Evolutionary conservation across 2,888 invertebrate genomes (phyloP).

Genomic region (Drosophila colorata): DNA sequence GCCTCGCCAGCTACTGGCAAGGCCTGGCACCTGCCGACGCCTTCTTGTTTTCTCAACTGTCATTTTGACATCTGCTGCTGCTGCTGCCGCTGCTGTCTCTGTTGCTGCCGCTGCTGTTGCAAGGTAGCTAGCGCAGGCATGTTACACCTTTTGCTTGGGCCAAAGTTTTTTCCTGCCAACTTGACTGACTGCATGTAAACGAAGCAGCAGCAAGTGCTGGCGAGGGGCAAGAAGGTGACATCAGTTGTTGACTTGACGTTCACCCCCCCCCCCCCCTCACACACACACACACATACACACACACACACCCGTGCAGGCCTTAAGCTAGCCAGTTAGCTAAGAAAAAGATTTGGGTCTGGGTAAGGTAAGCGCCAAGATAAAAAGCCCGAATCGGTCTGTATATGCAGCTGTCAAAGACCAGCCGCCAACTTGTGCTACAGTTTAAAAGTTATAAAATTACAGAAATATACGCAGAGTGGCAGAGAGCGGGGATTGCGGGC

Average conservation of each 20-base stretch:
- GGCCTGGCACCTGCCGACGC: slow-evolving; percentile 41
- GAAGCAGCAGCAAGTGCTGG: slow-evolving; percentile 34
- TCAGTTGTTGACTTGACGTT: slow-evolving; percentile 54
- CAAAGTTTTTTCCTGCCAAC: slow-evolving; percentile 48
- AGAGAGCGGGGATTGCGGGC: neutral
- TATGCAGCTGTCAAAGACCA: slow-evolving; percentile 76
- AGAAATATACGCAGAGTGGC: slow-evolving; percentile 29
- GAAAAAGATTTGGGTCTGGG: neutral
- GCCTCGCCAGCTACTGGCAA: slow-evolving; percentile 2
- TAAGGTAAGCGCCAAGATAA: slow-evolving; percentile 25
- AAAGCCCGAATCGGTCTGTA: slow-evolving; percentile 37
- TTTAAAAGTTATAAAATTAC: slow-evolving; percentile 56
- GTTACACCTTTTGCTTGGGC: slow-evolving; percentile 55
- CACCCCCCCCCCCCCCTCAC: neutral
- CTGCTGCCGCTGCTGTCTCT: slow-evolving; percentile 39
- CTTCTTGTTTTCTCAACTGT: slow-evolving; percentile 73
- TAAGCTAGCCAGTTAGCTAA: slow-evolving; percentile 11
- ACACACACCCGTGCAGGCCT: slow-evolving; percentile 1
- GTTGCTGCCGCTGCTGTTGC: slow-evolving; percentile 28
- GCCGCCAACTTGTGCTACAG: slow-evolving; percentile 60
- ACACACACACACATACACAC: slow-evolving; percentile 1
- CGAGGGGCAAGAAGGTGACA: slow-evolving; percentile 36
- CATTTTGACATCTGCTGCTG: slow-evolving; percentile 78
- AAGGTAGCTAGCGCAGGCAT: slow-evolving; percentile 56
- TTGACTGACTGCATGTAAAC: slow-evolving; percentile 60